Evolutionary conservation across 1,140 invertebrate genomes (phyloP).

Genomic region (Colletes latitarsis): DNA sequence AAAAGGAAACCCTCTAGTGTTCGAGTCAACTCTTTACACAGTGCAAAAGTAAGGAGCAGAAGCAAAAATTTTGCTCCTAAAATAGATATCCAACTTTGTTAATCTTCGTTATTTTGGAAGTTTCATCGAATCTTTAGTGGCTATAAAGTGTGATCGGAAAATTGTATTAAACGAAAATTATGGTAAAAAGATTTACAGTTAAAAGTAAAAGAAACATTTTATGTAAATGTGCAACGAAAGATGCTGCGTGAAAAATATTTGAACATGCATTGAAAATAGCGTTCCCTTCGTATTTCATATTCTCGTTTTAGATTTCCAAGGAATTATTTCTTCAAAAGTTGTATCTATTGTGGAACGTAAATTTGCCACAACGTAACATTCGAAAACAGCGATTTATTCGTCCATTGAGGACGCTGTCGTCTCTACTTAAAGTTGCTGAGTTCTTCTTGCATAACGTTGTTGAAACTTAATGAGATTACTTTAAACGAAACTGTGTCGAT

Average conservation of each 20-base stretch:
- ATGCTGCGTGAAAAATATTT: too few species aligned
- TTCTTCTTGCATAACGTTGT: background rate
- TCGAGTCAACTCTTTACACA: background rate
- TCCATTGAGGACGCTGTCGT: background rate
- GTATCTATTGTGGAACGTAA: too few species aligned
- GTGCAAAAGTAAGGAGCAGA: too few species aligned
- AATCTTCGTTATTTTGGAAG: background rate
- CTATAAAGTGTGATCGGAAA: background rate
- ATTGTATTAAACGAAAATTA: background rate
- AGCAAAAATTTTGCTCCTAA: background rate
- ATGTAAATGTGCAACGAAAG: too few species aligned
- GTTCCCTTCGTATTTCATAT: too few species aligned
- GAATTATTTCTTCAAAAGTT: too few species aligned
- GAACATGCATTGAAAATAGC: too few species aligned
- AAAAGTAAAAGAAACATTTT: too few species aligned
- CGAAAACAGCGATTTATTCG: background rate
- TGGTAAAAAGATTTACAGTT: background rate
- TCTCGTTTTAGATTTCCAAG: too few species aligned
- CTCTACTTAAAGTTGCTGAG: background rate
- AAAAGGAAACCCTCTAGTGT: conserved; percentile 16
- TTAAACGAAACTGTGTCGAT: background rate
- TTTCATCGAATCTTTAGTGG: background rate
- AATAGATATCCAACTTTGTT: background rate
- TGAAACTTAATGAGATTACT: background rate
- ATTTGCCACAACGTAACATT: too few species aligned